A percentile compares a stretch with the other conserved stretches of the same genome.
phyloP scores from a whole-genome alignment of 2,797 vertebrate genomes.

The Catamblyrhynchus diadema region DNA sequence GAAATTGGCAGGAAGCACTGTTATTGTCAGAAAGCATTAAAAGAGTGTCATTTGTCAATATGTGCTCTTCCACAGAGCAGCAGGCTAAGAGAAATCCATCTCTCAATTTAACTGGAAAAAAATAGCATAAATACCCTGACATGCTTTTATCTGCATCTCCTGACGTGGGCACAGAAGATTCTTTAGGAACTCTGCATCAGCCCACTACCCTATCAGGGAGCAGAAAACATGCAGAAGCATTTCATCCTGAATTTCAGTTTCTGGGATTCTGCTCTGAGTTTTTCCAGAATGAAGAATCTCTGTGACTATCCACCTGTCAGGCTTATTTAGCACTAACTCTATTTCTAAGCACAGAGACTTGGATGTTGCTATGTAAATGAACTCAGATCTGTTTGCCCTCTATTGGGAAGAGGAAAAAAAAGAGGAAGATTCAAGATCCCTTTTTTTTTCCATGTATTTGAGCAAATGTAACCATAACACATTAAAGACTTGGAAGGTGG shows the following conservation, averaged over 20 bases:
- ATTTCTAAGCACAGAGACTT: neutral
- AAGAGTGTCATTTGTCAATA: conserved; percentile 40
- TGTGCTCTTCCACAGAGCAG: neutral
- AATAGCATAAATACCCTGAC: neutral
- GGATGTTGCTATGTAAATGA: neutral
- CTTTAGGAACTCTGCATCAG: neutral
- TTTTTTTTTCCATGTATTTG: neutral
- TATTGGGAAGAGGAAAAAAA: neutral
- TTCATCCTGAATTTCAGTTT: neutral
- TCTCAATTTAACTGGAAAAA: neutral
- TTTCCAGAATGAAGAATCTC: neutral
- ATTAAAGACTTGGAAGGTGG: neutral
- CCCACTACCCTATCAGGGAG: neutral
- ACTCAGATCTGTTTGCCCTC: neutral
- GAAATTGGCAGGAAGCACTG: neutral
- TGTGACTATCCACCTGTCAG: neutral
- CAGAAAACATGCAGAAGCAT: neutral
- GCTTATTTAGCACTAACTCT: neutral
- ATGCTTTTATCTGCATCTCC: neutral
- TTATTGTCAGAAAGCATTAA: conserved; percentile 45
- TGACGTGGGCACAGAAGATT: neutral
- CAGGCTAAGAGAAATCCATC: neutral
- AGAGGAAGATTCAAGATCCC: neutral
- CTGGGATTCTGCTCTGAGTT: neutral
- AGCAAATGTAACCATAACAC: neutral